A percentile compares a stretch with the other conserved stretches of the same genome.
Conservation (phyloP, 1,140 invertebrate genomes). For the Archegozetes longisetosus region DNA sequence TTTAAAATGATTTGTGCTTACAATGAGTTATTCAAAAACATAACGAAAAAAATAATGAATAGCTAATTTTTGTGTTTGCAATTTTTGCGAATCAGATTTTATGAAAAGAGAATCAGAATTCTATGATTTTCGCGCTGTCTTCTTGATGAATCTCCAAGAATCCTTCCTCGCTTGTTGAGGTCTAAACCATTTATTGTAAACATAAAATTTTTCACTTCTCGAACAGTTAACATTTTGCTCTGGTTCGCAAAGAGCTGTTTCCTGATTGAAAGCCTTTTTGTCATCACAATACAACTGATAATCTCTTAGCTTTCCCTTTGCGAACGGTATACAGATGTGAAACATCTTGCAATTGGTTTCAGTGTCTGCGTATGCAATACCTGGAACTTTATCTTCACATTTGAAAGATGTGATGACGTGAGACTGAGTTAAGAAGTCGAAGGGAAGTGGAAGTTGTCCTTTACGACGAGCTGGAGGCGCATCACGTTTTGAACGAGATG, state of each 20-base stretch:
- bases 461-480: neutral
- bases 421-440: neutral
- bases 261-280: constrained; percentile 19
- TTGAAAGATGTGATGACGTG: constrained; percentile 13
- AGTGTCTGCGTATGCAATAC: constrained; percentile 22
- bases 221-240: neutral
- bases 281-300: constrained; percentile 19
- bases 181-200: constrained; percentile 9
- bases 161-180: neutral
- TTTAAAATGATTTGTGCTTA: no score
- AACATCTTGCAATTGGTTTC: constrained; percentile 21
- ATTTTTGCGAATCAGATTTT: no score
- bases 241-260: constrained; percentile 13
- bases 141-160: neutral
- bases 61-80: no score
- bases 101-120: no score
- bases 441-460: neutral
- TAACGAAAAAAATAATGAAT: no score
- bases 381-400: constrained; percentile 21
- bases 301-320: constrained; percentile 18
- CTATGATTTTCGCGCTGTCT: no score
- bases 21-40: no score
- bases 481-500: neutral
- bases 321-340: constrained; percentile 20
- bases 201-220: neutral